These are phyloP conservation scores for Ostrea denselamellosa DNA, from an alignment of 1,140 invertebrate genomes.

Conservation along the genomic window DNA sequence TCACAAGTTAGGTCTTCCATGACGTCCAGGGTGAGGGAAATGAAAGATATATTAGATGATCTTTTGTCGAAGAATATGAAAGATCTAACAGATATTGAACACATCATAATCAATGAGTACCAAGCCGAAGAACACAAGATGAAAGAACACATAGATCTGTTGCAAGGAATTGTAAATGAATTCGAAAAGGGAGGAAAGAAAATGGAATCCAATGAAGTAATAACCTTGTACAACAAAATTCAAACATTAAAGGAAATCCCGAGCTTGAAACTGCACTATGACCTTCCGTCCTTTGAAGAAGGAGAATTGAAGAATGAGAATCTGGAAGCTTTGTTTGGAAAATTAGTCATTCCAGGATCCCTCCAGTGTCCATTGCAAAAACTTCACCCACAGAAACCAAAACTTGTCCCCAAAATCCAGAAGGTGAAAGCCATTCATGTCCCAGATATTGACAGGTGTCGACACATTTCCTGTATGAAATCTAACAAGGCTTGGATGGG, in stretches of 20 bases:
- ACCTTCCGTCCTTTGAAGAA: neutral
- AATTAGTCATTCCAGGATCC: neutral
- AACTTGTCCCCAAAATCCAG: neutral
- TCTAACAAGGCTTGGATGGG: neutral
- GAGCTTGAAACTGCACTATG: neutral
- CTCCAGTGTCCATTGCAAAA: neutral
- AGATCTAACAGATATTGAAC: neutral
- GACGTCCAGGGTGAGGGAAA: neutral
- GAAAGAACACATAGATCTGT: neutral
- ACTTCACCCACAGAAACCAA: neutral
- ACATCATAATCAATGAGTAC: neutral
- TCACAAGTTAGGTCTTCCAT: neutral
- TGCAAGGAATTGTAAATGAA: neutral
- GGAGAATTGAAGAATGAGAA: neutral
- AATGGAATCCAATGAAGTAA: neutral
- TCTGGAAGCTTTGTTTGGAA: constrained; percentile 12
- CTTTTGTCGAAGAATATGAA: constrained; percentile 5
- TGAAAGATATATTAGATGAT: constrained; percentile 18
- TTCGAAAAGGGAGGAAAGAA: constrained; percentile 4
- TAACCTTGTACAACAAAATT: neutral
- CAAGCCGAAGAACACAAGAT: neutral
- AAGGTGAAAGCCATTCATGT: constrained; percentile 26
- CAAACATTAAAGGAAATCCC: constrained; percentile 9
- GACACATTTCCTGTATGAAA: constrained; percentile 23
- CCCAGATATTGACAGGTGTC: constrained; percentile 5